phyloP scores from a whole-genome alignment of 2,888 invertebrate genomes.

The Scelioninae gen. 2 region DNA sequence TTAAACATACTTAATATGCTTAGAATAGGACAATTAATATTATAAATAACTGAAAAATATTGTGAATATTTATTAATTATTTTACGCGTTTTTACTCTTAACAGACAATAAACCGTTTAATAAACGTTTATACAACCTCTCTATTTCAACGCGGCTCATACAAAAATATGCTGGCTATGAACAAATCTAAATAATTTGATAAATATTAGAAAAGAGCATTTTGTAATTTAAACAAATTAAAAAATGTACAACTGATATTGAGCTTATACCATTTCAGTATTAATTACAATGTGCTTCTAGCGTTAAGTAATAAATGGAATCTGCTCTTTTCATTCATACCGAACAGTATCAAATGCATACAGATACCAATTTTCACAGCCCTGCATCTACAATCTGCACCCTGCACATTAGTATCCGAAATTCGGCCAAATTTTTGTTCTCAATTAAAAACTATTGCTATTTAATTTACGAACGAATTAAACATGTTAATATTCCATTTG shows the following conservation, averaged over 20 bases:
- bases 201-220: constrained; percentile 17
- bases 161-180: constrained; percentile 28
- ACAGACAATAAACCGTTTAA: too few relatives aligned
- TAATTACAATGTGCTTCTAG: constrained; percentile 15
- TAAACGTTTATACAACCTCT: too few relatives aligned
- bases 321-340: constrained; percentile 34
- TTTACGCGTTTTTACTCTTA: too few relatives aligned
- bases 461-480: constrained; percentile 16
- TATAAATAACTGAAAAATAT: too few relatives aligned
- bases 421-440: constrained; percentile 22
- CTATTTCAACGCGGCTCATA: constrained; percentile 17
- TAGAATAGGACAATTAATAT: too few relatives aligned
- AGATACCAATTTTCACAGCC: constrained; percentile 68
- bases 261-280: background rate
- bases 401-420: constrained; percentile 28
- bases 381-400: constrained; percentile 56
- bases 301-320: constrained; percentile 7
- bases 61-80: too few relatives aligned
- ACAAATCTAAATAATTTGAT: constrained; percentile 19
- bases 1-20: too few relatives aligned
- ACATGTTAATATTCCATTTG: constrained; percentile 13
- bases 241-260: constrained; percentile 4
- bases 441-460: constrained; percentile 28
- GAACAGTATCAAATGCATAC: constrained; percentile 42
- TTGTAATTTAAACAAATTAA: background rate